Percentiles rank a stretch among this genome's conserved stretches.
Conservation (phyloP, 35 echinoderm and acorn worm genomes). For the Eucidaris tribuloides region DNA sequence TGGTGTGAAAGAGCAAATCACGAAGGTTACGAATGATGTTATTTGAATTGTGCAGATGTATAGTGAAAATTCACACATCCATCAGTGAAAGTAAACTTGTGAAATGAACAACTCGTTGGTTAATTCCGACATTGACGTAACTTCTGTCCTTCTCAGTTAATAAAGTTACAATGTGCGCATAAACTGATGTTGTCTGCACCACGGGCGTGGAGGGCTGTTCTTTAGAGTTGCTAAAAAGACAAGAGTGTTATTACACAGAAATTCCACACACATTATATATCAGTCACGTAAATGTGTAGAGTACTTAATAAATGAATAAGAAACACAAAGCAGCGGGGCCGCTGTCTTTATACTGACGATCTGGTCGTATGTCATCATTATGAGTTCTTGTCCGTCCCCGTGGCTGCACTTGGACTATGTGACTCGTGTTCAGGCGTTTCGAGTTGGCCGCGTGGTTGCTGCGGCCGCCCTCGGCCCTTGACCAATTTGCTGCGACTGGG, state of each 20-base stretch:
- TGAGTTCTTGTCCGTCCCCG: constrained; percentile 45
- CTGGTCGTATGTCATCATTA: constrained; percentile 68
- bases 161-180: no score
- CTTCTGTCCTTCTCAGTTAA: no score
- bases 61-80: no score
- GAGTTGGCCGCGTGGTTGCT: constrained; percentile 12
- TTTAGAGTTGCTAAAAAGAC: not conserved
- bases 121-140: no score
- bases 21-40: no score
- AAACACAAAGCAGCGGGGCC: not conserved
- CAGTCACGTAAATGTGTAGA: not conserved
- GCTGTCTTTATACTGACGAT: constrained; percentile 63
- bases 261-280: not conserved
- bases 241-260: not conserved
- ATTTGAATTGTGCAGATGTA: no score
- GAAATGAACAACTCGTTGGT: no score
- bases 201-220: no score
- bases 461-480: constrained; percentile 25
- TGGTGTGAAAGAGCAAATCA: no score
- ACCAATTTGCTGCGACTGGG: not conserved
- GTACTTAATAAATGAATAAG: not conserved
- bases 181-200: no score
- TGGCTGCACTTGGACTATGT: constrained; percentile 1
- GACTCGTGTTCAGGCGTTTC: constrained; percentile 19
- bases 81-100: no score